Conservation (phyloP, 2,797 vertebrate species). For the Morus bassanus region DNA sequence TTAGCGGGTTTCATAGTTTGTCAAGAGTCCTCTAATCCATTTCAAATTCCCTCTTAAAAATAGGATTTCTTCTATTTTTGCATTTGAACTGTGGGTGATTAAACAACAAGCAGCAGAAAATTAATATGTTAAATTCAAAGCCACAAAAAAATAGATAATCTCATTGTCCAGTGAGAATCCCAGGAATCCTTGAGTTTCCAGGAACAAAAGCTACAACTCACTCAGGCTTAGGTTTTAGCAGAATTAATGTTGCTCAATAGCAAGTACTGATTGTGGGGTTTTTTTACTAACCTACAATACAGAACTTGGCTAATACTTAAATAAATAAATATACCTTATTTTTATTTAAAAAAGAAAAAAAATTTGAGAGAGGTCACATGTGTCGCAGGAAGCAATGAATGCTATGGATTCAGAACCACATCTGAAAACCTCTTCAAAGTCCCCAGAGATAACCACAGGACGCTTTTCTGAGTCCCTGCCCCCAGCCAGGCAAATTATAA, state of each 20-base stretch:
- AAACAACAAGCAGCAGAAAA: conserved; percentile 46
- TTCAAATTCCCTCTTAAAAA: background rate
- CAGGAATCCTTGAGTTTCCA: conserved; percentile 31
- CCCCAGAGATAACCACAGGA: conserved; percentile 22
- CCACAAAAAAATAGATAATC: conserved; percentile 33
- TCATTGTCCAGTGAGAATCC: conserved; percentile 35
- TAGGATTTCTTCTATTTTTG: background rate
- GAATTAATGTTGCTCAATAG: conserved; percentile 20
- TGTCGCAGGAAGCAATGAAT: conserved; percentile 30
- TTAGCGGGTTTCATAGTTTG: background rate
- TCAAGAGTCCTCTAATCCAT: background rate
- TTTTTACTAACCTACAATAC: conserved; percentile 18
- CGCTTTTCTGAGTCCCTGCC: background rate
- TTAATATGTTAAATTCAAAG: conserved; percentile 50
- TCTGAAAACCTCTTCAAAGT: conserved; percentile 41
- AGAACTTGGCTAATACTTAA: conserved; percentile 39
- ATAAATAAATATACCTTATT: conserved; percentile 54
- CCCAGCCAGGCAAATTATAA: conserved; percentile 6
- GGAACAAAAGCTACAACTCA: conserved; percentile 46
- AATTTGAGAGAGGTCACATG: background rate
- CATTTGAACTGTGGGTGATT: background rate
- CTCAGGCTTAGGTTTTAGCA: background rate
- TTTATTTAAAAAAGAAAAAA: conserved; percentile 10
- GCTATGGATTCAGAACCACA: conserved; percentile 37
- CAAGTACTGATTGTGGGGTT: background rate